phyloP scores from a whole-genome alignment of 2,888 invertebrate genomes.

The Drosophila aldrichi region DNA sequence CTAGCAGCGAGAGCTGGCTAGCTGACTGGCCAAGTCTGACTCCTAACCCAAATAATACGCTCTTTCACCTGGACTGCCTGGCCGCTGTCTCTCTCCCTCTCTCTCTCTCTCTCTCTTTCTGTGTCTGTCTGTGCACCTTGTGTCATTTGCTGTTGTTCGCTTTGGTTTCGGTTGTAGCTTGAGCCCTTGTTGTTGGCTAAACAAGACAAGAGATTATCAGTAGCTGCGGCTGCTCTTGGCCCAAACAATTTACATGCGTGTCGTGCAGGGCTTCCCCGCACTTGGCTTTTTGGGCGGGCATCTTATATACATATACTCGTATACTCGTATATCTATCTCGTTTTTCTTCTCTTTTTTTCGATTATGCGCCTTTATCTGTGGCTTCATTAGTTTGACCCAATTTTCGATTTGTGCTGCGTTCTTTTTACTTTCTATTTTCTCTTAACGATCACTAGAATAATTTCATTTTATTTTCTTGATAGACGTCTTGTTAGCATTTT shows the following conservation, averaged over 20 bases:
- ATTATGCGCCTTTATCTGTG: conserved; percentile 65
- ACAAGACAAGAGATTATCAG: conserved; percentile 62
- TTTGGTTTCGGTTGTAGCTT: conserved; percentile 25
- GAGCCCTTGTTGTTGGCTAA: conserved; percentile 46
- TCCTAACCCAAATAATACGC: conserved; percentile 70
- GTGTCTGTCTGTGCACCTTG: conserved; percentile 60
- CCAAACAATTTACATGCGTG: conserved; percentile 14
- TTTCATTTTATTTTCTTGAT: conserved; percentile 34
- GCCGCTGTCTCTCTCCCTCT: background rate
- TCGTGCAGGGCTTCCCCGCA: conserved; percentile 26
- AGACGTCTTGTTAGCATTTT: conserved; percentile 47
- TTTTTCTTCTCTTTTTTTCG: conserved; percentile 27
- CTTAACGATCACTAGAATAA: conserved; percentile 65
- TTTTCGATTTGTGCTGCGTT: conserved; percentile 49
- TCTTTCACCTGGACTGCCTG: conserved; percentile 57
- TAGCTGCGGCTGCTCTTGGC: conserved; percentile 26
- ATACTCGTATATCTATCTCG: background rate
- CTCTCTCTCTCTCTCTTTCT: too few species aligned
- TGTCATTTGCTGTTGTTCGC: conserved; percentile 56
- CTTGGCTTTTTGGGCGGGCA: conserved; percentile 13
- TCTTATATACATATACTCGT: conserved; percentile 3
- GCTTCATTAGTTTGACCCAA: conserved; percentile 76
- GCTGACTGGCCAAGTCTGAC: conserved; percentile 18
- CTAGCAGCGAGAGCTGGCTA: conserved; percentile 29
- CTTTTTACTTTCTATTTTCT: conserved; percentile 77